phyloP scores from a whole-genome alignment of 2,888 invertebrate genomes.

The Heliconius ethilla region DNA sequence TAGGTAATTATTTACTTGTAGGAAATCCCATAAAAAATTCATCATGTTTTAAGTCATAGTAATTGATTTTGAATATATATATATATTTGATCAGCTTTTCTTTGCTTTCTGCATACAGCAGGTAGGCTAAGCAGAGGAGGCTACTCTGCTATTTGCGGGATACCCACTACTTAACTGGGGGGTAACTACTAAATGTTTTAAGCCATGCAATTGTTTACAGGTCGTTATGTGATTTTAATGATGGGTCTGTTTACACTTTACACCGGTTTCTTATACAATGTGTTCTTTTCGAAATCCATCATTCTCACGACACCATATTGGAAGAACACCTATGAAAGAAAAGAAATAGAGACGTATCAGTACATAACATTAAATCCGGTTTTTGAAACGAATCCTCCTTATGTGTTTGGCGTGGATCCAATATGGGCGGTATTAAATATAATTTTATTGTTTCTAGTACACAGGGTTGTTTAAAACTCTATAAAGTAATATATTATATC shows the following conservation, averaged over 20 bases:
- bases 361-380: constrained; percentile 83
- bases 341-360: constrained; percentile 41
- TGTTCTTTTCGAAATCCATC: constrained; percentile 94
- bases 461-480: background rate
- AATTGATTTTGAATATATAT: background rate
- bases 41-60: background rate
- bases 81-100: too few species aligned
- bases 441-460: constrained; percentile 10
- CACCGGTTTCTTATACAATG: constrained; percentile 98
- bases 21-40: background rate
- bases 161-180: background rate
- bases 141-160: background rate
- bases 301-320: constrained; percentile 90
- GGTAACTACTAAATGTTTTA: background rate
- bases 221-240: constrained; percentile 96
- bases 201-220: constrained; percentile 66
- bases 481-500: background rate
- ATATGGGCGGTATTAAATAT: constrained; percentile 81
- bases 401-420: constrained; percentile 91
- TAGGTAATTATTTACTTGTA: background rate
- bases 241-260: constrained; percentile 98
- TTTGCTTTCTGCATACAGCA: too few species aligned
- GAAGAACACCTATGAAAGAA: constrained; percentile 65
- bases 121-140: too few species aligned
- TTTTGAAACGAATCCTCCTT: constrained; percentile 82